Base-by-base conservation (phyloP, 2,113 vertebrate genomes). In the Tachysurus vachellii region DNA sequence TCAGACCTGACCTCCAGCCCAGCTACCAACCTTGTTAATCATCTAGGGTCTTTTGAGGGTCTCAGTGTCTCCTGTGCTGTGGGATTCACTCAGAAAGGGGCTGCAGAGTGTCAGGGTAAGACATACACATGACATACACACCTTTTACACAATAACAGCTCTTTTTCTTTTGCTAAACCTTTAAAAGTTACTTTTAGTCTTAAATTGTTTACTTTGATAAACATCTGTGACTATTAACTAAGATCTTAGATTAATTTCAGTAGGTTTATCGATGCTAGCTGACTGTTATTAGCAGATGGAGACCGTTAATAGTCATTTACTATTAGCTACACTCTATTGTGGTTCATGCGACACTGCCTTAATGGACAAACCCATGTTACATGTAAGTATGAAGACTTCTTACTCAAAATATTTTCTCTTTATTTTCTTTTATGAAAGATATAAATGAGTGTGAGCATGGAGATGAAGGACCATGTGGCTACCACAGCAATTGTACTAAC, bases 401-500 rank as follows among this genome's bases (percentile, higher is more conserved):
- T 75, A 26, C 5, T 50, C 44, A 75, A 26, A 4, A 17, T 19
- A 36, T 42, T 2, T 2, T 47, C 5, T 83, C 50, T 83, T 81
- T 79, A 36, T 36, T 80, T 59, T 31, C 88, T 47, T 0, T 83
- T 91, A 64, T 85, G 23, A 80, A 70, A 96, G 96, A 96, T 90
- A 90, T 94, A 23, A 91, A 96, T 86, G 95, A 96, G 89, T 96
- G 96, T 89, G 89, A 82, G 36, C 91, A 61, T 64, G 88, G 87
- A 19, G 82, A 57, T 10, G 87, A 83, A 2, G 89, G 87, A 26
- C 93, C 90, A 5, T 96, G 96, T 80, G 94, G 93, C 77, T 91
- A 71, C 86, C 87, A 93, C 81, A 94, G 94, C 91, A 94, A 92
- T 92, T 95, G 95, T 89, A 92, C 90, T 71, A 96, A 96, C 85